phyloP scores from a whole-genome alignment of 2,113 vertebrate species.

The Dasyprocta punctata region DNA sequence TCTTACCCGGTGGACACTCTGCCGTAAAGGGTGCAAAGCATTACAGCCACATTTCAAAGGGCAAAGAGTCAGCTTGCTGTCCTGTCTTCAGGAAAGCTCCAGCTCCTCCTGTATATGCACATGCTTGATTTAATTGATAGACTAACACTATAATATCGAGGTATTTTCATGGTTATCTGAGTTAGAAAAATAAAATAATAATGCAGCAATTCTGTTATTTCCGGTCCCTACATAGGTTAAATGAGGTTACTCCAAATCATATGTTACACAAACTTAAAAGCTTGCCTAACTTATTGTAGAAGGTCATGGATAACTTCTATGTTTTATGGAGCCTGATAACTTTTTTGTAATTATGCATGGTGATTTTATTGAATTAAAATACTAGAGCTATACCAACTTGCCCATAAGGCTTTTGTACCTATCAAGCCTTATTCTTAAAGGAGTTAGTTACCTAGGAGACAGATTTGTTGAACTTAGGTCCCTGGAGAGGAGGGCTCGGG shows the following conservation, averaged over 20 bases:
- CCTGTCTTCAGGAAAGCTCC: neutral
- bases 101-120: neutral
- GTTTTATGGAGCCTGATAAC: neutral
- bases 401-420: neutral
- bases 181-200: constrained; percentile 10
- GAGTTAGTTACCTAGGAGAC: neutral
- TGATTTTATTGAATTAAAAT: constrained; percentile 46
- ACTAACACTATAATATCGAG: neutral
- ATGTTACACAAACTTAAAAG: neutral
- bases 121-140: neutral
- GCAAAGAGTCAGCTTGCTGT: neutral
- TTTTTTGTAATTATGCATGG: neutral
- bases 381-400: neutral
- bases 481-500: neutral
- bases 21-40: neutral
- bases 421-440: neutral
- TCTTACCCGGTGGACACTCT: neutral
- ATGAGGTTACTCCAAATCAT: neutral
- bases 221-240: neutral
- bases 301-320: neutral
- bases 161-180: neutral
- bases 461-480: neutral
- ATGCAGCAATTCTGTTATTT: neutral
- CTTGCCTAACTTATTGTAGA: neutral
- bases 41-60: neutral